A percentile compares a stretch with the other conserved stretches of the same genome.
Evolutionary conservation across 2,113 vertebrate species (phyloP).

Genomic region (Cochlearius cochlearius): DNA sequence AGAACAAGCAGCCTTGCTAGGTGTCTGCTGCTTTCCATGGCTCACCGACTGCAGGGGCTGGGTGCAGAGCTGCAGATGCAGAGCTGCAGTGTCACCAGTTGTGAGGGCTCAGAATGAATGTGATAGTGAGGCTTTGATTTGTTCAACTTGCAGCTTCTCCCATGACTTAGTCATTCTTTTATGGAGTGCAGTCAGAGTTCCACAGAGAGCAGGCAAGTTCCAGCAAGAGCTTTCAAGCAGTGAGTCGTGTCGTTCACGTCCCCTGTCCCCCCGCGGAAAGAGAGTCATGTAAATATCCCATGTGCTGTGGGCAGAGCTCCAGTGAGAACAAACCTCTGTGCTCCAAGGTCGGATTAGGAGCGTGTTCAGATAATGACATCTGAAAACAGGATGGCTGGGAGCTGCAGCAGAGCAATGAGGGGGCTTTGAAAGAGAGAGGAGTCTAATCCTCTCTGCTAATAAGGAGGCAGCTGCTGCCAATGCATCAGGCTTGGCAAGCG

Average conservation of each 20-base stretch:
- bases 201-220: slow-evolving; percentile 55
- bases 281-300: slow-evolving; percentile 32
- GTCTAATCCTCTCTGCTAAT: slow-evolving; percentile 1
- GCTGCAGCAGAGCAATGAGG: neutral
- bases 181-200: slow-evolving; percentile 49
- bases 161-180: slow-evolving; percentile 41
- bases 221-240: slow-evolving; percentile 50
- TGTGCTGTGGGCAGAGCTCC: slow-evolving; percentile 45
- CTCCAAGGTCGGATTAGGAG: neutral
- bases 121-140: slow-evolving; percentile 27
- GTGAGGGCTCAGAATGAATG: neutral
- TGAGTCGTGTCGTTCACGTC: rapidly evolving
- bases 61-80: neutral
- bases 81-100: neutral
- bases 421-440: slow-evolving; percentile 47
- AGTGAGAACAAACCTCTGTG: slow-evolving; percentile 13
- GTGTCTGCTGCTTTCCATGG: neutral
- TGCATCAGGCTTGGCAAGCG: neutral
- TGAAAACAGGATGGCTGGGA: slow-evolving; percentile 26
- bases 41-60: neutral
- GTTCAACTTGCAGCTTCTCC: slow-evolving; percentile 60
- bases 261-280: neutral
- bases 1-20: neutral
- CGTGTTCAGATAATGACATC: slow-evolving; percentile 21
- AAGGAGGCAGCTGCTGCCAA: neutral